Evolutionary conservation across 1,140 invertebrate genomes (phyloP), one percentile per base, ranked within the genome.

Genomic region (Acromyrmex echinatior): DNA sequence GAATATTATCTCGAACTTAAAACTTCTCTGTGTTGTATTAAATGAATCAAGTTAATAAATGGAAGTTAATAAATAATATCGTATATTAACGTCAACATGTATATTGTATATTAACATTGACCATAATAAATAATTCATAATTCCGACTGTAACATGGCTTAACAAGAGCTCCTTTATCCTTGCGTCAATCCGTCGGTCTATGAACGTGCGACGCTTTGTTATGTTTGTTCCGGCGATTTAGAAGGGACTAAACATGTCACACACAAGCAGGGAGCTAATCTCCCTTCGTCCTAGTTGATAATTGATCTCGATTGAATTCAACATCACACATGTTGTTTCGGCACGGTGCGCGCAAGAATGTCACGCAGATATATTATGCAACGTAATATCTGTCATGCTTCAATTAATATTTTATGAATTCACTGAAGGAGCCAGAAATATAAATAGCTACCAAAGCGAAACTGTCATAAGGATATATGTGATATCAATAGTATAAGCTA

Each of bases 251-350:
- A 84, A 84, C 80, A 74, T 63, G 80, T 76, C 80, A 74, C 70
- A 51, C 51, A 53, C 21, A 56, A 74, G 39, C 56, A 16, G 39
- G 56, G 70, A 76, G 39, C 70, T 84, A 51, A 84, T 70, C 80
- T 76, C 80, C 80, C 80, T 84, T 51, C 80, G 80, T 18, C 45
- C 70, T 76, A 74, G 70, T 84, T 84, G 80, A 84, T 84, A 84
- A 84, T 84, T 84, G 80, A 84, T 84, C 80, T 74, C 80, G 80
- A 84, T 84, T 84, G 80, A 84, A 84, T 84, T 84, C 58, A 76
- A 84, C 80, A 84, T 84, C 80, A 74, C 70, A 84, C 71, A 74
- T 84, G 56, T 80, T 62, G 66, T 84, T 62, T 35, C 70, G 80
- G 51, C 25, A 18, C 62, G 70, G 28, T 35, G 58, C 56, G 28